Evolutionary conservation across 2,888 invertebrate species (phyloP), one percentile per base, ranked within the genome.

Genomic region (Seira ritae): DNA sequence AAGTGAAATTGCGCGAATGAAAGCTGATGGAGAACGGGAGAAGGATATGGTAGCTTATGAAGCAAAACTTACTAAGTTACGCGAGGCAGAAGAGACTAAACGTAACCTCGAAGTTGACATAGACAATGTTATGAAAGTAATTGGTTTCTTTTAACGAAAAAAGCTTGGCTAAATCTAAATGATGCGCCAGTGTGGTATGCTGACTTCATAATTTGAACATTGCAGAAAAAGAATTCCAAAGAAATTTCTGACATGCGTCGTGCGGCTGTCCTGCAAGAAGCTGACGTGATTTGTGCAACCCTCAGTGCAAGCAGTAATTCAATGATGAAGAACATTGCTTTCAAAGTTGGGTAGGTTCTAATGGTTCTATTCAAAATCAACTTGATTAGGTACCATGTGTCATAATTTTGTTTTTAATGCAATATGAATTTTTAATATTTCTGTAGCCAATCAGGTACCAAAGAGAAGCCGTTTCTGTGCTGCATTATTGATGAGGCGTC

Each of bases 401-500:
- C 12, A 42, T 42, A n/a, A n/a, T n/a, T n/a, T n/a, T n/a, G n/a
- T n/a, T n/a, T n/a, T n/a, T 42, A 42, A 42, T 42, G 12, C 12
- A 42, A 42, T 42, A 42, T 20, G 12, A 77, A 80, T 12, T 62
- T 73, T 20, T n/a, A n/a, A n/a, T n/a, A 31, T 70, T 70, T 20
- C 15, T 70, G 70, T 70, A 46, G 12, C 37, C 19, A 42, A 42
- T 31, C 17, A n/a, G 60, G 55, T 24, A 19, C 24, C 0, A 62
- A 50, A 1, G 80, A 75, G 17, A 65, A 76, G n/a, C 55, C 80
- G 71, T 92, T 92, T 78, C 93, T 94, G 70, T 92, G 94, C 80
- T 96, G 96, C 89, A 95, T 96, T 75, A 93, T 97, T 74, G 96
- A 96, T 91, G 96, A 97, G 92, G 97, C 97, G 20, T 95, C 96